A percentile compares a stretch with the other conserved stretches of the same genome.
phyloP scores from a whole-genome alignment of 2,888 invertebrate genomes.

The Keiferia lycopersicella region DNA sequence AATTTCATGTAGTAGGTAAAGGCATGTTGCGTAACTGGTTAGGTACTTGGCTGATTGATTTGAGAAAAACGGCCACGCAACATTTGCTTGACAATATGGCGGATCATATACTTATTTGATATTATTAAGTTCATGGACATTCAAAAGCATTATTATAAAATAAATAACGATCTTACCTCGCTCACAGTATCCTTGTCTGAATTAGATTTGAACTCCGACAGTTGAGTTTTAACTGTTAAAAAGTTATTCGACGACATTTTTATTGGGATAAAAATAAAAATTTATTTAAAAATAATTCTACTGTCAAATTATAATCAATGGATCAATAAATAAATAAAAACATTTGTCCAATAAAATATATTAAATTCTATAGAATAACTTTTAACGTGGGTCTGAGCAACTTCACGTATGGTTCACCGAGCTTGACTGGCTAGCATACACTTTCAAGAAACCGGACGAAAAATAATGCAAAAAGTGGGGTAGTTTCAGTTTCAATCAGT shows the following conservation, averaged over 20 bases:
- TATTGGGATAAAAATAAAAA: constrained; percentile 38
- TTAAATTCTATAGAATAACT: background rate
- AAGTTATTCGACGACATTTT: constrained; percentile 63
- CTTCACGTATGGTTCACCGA: constrained; percentile 18
- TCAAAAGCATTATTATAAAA: too few relatives aligned
- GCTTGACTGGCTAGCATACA: background rate
- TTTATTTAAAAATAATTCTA: constrained; percentile 26
- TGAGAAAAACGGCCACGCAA: background rate
- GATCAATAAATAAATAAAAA: constrained; percentile 47
- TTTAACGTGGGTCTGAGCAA: constrained; percentile 13
- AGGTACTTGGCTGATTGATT: constrained; percentile 4
- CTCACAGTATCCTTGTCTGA: constrained; percentile 75
- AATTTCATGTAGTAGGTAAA: too few relatives aligned
- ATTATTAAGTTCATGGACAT: background rate
- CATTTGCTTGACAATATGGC: constrained; percentile 40
- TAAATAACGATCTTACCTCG: constrained; percentile 61
- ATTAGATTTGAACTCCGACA: constrained; percentile 73
- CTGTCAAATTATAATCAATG: constrained; percentile 47
- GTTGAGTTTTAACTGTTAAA: constrained; percentile 73
- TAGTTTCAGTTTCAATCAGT: background rate
- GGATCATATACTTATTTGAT: constrained; percentile 23
- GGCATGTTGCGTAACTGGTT: too few relatives aligned
- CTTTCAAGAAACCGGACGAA: background rate
- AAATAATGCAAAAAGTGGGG: background rate
- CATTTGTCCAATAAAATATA: constrained; percentile 12